Evolutionary conservation across 2,113 vertebrate genomes (phyloP), one percentile per base, ranked within the genome.

Genomic region (Edolisoma coerulescens): DNA sequence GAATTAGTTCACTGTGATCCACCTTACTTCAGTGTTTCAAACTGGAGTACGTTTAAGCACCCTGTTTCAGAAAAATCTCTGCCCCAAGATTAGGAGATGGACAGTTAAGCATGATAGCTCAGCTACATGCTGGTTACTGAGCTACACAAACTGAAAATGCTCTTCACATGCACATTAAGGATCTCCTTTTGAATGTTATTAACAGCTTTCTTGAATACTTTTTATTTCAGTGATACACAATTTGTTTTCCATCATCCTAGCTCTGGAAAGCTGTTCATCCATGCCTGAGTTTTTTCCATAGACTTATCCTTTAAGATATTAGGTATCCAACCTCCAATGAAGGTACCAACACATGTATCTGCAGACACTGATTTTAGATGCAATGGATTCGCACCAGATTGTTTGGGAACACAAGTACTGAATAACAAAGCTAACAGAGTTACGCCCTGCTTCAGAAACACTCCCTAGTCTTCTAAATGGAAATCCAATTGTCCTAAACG

Each of bases 321-420:
- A 37, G 6, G 15, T 39, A 52, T 35, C 42, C 64, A 84, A 39
- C 18, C 35, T 49, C 18, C 33, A 37, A 0, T 15, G 27, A 68
- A 19, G 42, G 45, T 35, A 49, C 16, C 56, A 63, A 57, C 24
- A 78, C 3, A 18, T 5, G 24, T 69, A 32, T 26, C 37, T 78
- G 57, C n/a, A 47, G 41, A 37, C 33, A 41, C 20, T 20, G 56
- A 57, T 9, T 59, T 53, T 41, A 21, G 14, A 27, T 3, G 6
- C 33, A 14, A 23, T 1, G 2, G 24, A n/a, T 27, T 84, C 2
- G 0, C 57, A 32, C 11, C 1, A 4, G 60, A 71, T 61, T 6
- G 0, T 33, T 21, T 60, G 33, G 19, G n/a, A 84, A 50, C 30
- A 26, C 20, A 32, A 9, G 3, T 14, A 24, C 50, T 19, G 35